Percentiles rank a stretch among this genome's conserved stretches.
Evolutionary conservation across 2,797 vertebrate genomes (phyloP).

Genomic region (Tolypeutes matacus): DNA sequence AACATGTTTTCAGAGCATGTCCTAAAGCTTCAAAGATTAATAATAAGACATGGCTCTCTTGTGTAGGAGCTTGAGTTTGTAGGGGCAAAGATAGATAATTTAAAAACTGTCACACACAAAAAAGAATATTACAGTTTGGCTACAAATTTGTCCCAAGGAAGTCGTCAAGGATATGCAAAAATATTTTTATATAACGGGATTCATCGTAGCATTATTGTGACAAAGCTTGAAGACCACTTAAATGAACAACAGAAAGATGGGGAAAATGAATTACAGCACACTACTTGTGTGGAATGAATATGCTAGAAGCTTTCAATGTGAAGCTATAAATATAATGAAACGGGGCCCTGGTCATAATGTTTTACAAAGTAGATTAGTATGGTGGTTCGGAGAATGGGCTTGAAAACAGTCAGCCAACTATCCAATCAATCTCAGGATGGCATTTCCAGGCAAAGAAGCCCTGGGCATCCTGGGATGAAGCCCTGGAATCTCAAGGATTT

Average conservation of each 20-base stretch:
- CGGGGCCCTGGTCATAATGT: not conserved
- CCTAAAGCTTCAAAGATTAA: conserved; percentile 24
- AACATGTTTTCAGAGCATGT: conserved; percentile 30
- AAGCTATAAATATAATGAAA: not conserved
- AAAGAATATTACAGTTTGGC: conserved; percentile 11
- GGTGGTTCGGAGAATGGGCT: not conserved
- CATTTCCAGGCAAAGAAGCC: conserved; percentile 23
- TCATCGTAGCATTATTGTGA: not conserved
- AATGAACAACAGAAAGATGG: conserved; percentile 28
- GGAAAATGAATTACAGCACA: not conserved
- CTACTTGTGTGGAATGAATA: not conserved
- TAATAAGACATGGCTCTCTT: not conserved
- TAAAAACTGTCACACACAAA: conserved; percentile 17
- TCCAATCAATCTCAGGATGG: not conserved
- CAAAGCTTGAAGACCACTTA: conserved; percentile 32
- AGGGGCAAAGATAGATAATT: conserved; percentile 5
- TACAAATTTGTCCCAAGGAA: conserved; percentile 17
- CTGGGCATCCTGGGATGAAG: not conserved
- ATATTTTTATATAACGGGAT: conserved; percentile 6
- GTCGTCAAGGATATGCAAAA: not conserved
- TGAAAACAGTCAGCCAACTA: conserved; percentile 8
- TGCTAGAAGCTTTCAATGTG: not conserved
- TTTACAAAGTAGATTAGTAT: conserved; percentile 33
- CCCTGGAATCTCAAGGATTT: conserved; percentile 25
- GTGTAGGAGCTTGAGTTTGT: conserved; percentile 1